Conservation (phyloP, 2,113 vertebrate species). For the Corvus cornix region DNA sequence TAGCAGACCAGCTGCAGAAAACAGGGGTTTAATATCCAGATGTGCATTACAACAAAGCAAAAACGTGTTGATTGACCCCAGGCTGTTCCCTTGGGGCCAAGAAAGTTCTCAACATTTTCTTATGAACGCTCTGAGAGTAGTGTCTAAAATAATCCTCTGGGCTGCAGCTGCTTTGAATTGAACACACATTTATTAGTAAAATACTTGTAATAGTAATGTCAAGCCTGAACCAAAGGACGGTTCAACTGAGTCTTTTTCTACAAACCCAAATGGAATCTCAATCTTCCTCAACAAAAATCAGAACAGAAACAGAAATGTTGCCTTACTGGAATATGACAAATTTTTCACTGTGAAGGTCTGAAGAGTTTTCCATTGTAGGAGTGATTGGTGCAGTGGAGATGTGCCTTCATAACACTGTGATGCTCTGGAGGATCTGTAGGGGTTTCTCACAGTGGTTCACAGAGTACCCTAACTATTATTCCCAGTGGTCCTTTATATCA, state of each 20-base stretch:
- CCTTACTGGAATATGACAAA: not conserved
- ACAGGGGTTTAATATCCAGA: not conserved
- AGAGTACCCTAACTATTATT: not conserved
- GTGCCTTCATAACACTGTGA: not conserved
- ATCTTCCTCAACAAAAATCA: not conserved
- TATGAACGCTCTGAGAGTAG: not conserved
- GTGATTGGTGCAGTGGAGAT: rapidly evolving
- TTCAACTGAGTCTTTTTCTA: not conserved
- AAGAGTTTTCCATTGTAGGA: not conserved
- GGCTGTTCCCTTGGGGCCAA: not conserved
- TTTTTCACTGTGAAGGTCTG: not conserved
- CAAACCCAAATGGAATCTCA: not conserved
- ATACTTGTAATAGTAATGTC: not conserved
- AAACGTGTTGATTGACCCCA: not conserved
- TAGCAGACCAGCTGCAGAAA: not conserved
- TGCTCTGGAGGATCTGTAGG: not conserved
- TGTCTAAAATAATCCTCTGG: not conserved
- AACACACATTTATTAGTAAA: not conserved
- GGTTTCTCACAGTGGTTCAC: not conserved
- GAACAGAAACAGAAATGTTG: not conserved
- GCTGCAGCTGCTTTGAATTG: not conserved
- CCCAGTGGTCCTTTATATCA: not conserved
- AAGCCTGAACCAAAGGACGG: not conserved
- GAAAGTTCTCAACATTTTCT: not conserved
- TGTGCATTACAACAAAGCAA: not conserved